These are phyloP conservation scores for Amphiprion percula DNA, from an alignment of 2,113 vertebrate genomes.

Conservation along the genomic window DNA sequence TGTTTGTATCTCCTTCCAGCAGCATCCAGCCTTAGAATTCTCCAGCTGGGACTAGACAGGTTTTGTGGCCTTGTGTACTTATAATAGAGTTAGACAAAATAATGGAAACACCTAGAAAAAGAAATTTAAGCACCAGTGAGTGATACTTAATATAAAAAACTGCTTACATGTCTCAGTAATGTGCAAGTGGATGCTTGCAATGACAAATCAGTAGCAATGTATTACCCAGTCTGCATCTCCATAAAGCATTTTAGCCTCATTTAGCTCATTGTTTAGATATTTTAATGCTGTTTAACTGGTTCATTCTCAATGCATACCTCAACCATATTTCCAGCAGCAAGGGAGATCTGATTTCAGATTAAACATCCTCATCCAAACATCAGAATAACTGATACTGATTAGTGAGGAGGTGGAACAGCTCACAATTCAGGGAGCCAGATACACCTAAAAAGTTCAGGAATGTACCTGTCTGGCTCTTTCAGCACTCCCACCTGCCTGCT, in stretches of 20 bases:
- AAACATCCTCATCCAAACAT: neutral
- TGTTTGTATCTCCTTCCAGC: conserved; percentile 59
- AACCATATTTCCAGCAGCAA: neutral
- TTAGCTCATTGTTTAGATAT: too few relatives aligned
- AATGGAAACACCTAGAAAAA: neutral
- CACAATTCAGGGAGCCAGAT: neutral
- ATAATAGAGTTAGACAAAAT: neutral
- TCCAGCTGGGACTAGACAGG: neutral
- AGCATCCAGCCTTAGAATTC: conserved; percentile 5
- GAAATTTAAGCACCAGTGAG: neutral
- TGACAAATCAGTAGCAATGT: neutral
- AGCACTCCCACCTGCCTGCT: too few relatives aligned
- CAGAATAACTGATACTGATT: neutral
- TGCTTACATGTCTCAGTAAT: neutral
- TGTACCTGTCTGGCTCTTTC: too few relatives aligned
- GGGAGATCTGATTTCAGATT: too few relatives aligned
- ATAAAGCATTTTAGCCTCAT: too few relatives aligned
- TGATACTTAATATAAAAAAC: neutral
- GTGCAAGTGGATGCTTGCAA: neutral
- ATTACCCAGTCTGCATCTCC: too few relatives aligned
- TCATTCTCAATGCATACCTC: neutral
- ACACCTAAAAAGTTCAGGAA: too few relatives aligned
- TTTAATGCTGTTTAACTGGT: neutral
- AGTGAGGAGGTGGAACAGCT: neutral
- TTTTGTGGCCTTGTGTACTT: neutral